A percentile compares a stretch with the other conserved stretches of the same genome.
Evolutionary conservation across 2,888 invertebrate species (phyloP).

Genomic region (Pseudolycoriella hygida): DNA sequence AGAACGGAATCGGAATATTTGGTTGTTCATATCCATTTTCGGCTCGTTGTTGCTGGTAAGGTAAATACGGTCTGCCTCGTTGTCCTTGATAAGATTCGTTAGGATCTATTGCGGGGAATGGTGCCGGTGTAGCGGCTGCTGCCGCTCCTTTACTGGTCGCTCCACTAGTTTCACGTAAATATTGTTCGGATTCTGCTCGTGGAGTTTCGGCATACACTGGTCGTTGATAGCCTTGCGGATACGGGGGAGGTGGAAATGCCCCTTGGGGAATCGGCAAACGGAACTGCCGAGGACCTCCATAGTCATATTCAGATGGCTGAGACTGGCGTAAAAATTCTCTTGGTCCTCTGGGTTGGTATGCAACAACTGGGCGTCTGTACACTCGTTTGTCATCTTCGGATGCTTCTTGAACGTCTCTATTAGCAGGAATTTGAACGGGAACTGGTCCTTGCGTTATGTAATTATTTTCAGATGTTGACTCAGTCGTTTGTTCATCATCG

Average conservation of each 20-base stretch:
- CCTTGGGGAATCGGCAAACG: constrained; percentile 27
- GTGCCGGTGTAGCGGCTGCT: neutral
- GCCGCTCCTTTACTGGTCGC: neutral
- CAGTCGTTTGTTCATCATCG: constrained; percentile 33
- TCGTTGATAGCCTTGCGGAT: neutral
- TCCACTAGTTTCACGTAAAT: constrained; percentile 17
- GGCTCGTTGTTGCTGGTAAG: neutral
- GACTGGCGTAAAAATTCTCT: constrained; percentile 31
- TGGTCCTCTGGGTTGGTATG: constrained; percentile 6
- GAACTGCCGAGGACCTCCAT: constrained; percentile 32
- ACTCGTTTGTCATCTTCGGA: constrained; percentile 9
- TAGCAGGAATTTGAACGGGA: constrained; percentile 35
- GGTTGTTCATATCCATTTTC: constrained; percentile 9
- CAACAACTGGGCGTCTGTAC: constrained; percentile 8
- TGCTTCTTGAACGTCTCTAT: constrained; percentile 18
- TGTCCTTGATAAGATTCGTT: neutral
- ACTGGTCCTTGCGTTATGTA: constrained; percentile 35
- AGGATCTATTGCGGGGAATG: neutral
- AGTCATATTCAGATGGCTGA: constrained; percentile 12
- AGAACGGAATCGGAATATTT: constrained; percentile 17
- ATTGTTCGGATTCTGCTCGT: constrained; percentile 14
- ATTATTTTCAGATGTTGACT: constrained; percentile 32
- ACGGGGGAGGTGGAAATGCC: neutral
- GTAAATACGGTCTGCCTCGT: neutral
- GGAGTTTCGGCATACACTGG: neutral